Conservation (phyloP, 1,140 invertebrate genomes). For the Cyclargus thomasi region DNA sequence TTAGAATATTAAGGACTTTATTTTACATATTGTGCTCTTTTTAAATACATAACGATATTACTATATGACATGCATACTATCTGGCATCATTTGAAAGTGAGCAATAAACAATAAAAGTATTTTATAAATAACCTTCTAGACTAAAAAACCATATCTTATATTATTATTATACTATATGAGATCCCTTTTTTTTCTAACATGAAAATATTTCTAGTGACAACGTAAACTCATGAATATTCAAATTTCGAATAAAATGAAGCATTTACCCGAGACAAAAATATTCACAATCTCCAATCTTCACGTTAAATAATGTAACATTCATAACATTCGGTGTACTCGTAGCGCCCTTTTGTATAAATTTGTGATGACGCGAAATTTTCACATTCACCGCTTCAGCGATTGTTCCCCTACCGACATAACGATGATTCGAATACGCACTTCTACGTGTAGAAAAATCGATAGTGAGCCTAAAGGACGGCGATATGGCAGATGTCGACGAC, state of each 20-base stretch:
- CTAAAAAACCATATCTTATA: too few species aligned
- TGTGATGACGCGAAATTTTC: conserved; percentile 44
- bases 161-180: too few species aligned
- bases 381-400: conserved; percentile 45
- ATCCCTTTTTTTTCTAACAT: too few species aligned
- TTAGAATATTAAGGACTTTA: neutral
- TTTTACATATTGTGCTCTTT: neutral
- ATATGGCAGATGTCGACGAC: conserved; percentile 70
- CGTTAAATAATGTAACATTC: conserved; percentile 4
- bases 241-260: neutral
- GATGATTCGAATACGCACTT: conserved; percentile 53
- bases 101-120: too few species aligned
- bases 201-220: too few species aligned
- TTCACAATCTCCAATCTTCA: neutral
- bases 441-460: conserved; percentile 55
- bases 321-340: neutral
- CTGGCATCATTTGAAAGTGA: too few species aligned
- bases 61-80: too few species aligned
- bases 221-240: too few species aligned
- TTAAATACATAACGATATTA: too few species aligned
- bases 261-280: neutral
- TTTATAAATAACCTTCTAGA: too few species aligned
- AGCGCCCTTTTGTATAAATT: conserved; percentile 29
- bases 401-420: conserved; percentile 39
- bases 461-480: conserved; percentile 46